Conservation (phyloP, 2,888 invertebrate species). For the Netelia virgata region DNA sequence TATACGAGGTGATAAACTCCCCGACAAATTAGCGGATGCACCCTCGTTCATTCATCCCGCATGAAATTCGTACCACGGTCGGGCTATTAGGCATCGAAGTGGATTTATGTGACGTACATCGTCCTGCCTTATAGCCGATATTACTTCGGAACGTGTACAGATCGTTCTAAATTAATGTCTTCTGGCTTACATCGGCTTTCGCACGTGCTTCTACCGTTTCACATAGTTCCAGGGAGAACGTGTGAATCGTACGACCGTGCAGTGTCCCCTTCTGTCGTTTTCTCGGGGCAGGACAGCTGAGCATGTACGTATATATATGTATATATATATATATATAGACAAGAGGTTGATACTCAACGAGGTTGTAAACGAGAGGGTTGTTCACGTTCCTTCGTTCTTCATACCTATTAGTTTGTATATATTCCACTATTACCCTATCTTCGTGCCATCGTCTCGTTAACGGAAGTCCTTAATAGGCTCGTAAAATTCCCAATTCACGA, state of each 20-base stretch:
- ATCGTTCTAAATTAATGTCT: constrained; percentile 53
- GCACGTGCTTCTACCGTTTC: too few species aligned
- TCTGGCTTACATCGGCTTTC: not conserved
- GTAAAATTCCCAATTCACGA: constrained; percentile 74
- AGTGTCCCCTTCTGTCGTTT: not conserved
- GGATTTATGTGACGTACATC: constrained; percentile 33
- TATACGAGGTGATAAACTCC: constrained; percentile 19
- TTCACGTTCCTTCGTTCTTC: constrained; percentile 21
- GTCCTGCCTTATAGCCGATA: constrained; percentile 27
- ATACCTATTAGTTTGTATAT: constrained; percentile 22
- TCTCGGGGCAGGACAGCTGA: constrained; percentile 1
- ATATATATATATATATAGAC: too few species aligned
- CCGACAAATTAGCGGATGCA: constrained; percentile 55
- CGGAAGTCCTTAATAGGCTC: constrained; percentile 77
- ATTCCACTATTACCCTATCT: constrained; percentile 64
- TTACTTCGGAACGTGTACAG: constrained; percentile 35
- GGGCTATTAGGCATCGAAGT: constrained; percentile 44
- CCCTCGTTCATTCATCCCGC: constrained; percentile 7
- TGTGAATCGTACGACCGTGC: not conserved
- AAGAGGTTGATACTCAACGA: constrained; percentile 1
- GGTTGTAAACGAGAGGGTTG: constrained; percentile 48
- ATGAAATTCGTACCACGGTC: constrained; percentile 7
- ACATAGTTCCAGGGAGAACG: too few species aligned
- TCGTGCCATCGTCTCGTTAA: constrained; percentile 73
- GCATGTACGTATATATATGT: not conserved